Evolutionary conservation across 35 echinoderm and acorn worm species (phyloP), one percentile per base, ranked within the genome.

Genomic region (Hemicentrotus pulcherrimus): DNA sequence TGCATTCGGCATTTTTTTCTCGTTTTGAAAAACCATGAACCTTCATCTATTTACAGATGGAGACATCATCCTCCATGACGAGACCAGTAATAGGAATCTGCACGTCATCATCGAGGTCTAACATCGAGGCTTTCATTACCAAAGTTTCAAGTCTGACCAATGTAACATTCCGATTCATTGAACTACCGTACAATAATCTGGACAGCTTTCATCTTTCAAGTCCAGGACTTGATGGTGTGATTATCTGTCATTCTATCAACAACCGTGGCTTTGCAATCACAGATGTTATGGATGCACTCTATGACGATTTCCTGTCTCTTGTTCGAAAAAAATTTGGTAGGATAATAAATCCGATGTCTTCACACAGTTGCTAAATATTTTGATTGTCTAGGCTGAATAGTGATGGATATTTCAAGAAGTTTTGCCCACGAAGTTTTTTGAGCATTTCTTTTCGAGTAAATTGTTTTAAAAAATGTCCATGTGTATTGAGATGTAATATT

Each of bases 221-320:
- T 93, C 1, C 15, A 32, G 30, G 32, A 47, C n/a, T 93, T 22
- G 91, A 93, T 58, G 91, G 46, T 28, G 30, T 93, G 32, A 93
- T 93, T 14, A 4, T 93, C n/a, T 93, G 91, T 58, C 91, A 93
- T 47, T 93, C 91, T 28, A 93, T 93, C 91, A 32, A 93, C 91
- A 93, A 93, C 48, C 91, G 47, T 58, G 47, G 91, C 31, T 55
- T 93, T 58, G 45, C 91, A 32, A 93, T 93, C 5, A 93, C 91
- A 47, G 91, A 93, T 58, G 91, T 58, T n/a, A 58, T 48, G 4
- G 91, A 93, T 50, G 0, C 91, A 1, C 91, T 93, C 32, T 93
- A 93, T 31, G 91, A 93, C 46, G 58, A 93, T 30, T 93, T 93
- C 48, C 31, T 93, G 47, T 47, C 46, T 24, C 48, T 12, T 58